Base-by-base conservation (phyloP, 2,113 vertebrate genomes). In the Fukomys damarensis region DNA sequence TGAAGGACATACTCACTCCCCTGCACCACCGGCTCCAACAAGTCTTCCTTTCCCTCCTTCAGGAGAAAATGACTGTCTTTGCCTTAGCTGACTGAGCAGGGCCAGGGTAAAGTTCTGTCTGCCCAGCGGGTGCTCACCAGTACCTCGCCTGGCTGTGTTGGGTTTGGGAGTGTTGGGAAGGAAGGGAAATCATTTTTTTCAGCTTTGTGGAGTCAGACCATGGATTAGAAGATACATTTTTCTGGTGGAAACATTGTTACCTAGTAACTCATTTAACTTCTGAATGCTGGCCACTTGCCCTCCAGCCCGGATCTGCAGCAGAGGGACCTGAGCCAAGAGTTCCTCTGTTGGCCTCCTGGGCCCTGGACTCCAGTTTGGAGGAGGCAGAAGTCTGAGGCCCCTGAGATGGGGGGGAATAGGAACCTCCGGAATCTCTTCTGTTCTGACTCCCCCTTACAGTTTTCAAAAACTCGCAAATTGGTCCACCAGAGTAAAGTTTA, bases 221-320 rank as follows among this genome's bases (percentile, higher is more conserved):
- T 80, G 17, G 30, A 66, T 5, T 28, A 41, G 46, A 83, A 80
- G 76, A 76, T 66, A n/a, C 35, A 12, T 54, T 43, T 59, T 87
- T 89, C 76, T 96, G 66, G 56, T 84, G 43, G 43, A 83, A 93
- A 49, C 79, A 38, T 74, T 76, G 77, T 92, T 92, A 95, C 93
- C 93, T 85, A 70, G 52, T 61, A 93, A 93, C 81, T 94, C 41
- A 22, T n/a, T 28, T 84, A 77, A 66, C 38, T 24, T 92, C 14
- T 72, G 68, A 91, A 28, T 74, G 3, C 58, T 43, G 92, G 43
- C 90, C 56, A 89, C 68, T 54, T 85, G 82, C 77, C 81, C 54
- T 74, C 41, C 46, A 54, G 4, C 52, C 32, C 41, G n/a, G 3
- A 26, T 7, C 7, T 46, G 56, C 43, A 85, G 28, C 14, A 16